Evolutionary conservation across 2,888 invertebrate genomes (phyloP).

Genomic region (Torymus tubicola): DNA sequence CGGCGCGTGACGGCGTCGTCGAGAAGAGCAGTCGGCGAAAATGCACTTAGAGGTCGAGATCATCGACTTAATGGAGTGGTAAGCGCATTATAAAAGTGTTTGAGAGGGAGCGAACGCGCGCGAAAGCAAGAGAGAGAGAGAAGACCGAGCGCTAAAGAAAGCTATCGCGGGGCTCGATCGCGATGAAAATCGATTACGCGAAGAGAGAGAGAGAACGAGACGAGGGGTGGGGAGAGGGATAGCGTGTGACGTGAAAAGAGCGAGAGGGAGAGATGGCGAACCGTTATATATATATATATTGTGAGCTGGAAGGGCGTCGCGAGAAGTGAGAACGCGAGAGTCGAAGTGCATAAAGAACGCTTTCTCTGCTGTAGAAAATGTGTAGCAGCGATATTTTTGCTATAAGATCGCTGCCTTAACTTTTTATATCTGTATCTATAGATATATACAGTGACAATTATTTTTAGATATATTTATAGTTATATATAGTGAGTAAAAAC

Average conservation of each 20-base stretch:
- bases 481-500: too few species aligned
- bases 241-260: not conserved
- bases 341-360: too few species aligned
- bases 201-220: not conserved
- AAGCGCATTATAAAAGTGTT: constrained; percentile 52
- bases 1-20: not conserved
- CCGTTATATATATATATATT: constrained; percentile 2
- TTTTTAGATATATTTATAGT: too few species aligned
- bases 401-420: too few species aligned
- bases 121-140: constrained; percentile 11
- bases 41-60: constrained; percentile 62
- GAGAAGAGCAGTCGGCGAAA: constrained; percentile 64
- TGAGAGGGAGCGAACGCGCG: constrained; percentile 13
- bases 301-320: too few species aligned
- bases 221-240: not conserved
- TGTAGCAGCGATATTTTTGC: too few species aligned
- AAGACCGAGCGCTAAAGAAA: constrained; percentile 21
- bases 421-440: too few species aligned
- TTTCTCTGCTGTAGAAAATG: too few species aligned
- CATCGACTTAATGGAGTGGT: constrained; percentile 56
- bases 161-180: constrained; percentile 48
- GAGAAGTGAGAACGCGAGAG: too few species aligned
- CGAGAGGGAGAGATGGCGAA: constrained; percentile 14
- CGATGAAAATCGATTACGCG: constrained; percentile 54
- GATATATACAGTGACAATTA: too few species aligned